Evolutionary conservation across 23 tunicate genomes (phyloP).

Genomic region (Botrylloides violaceus): DNA sequence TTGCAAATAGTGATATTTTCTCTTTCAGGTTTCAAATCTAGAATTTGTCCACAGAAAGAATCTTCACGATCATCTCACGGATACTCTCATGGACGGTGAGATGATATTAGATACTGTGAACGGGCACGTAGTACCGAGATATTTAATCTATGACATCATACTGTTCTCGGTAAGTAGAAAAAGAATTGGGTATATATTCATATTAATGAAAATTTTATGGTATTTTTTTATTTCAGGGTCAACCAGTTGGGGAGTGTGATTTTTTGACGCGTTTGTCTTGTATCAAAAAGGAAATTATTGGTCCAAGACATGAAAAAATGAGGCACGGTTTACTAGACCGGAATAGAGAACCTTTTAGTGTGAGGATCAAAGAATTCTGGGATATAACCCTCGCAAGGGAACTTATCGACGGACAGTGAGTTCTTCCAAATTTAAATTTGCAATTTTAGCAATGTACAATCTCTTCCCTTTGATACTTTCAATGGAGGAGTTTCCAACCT

Average conservation of each 20-base stretch:
- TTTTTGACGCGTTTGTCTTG: constrained; percentile 63
- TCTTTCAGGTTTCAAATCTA: constrained; percentile 46
- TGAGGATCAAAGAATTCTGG: constrained; percentile 90
- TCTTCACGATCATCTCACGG: constrained; percentile 39
- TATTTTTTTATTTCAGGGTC: constrained; percentile 28
- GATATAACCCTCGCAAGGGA: constrained; percentile 48
- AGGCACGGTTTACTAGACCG: constrained; percentile 64
- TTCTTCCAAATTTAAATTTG: constrained; percentile 13
- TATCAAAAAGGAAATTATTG: constrained; percentile 89
- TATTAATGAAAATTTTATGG: neutral
- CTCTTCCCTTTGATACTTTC: too few species aligned
- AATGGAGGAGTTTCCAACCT: too few species aligned
- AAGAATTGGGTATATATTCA: neutral
- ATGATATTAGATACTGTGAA: constrained; percentile 80
- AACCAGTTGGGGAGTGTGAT: constrained; percentile 95
- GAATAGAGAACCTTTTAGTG: constrained; percentile 78
- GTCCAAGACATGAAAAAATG: constrained; percentile 88
- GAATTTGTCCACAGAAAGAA: constrained; percentile 85
- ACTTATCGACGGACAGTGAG: constrained; percentile 78
- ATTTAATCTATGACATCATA: constrained; percentile 82
- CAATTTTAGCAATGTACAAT: too few species aligned
- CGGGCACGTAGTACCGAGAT: constrained; percentile 79
- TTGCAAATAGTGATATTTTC: too few species aligned
- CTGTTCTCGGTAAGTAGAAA: constrained; percentile 45
- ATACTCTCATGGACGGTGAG: constrained; percentile 87